A percentile compares a stretch with the other conserved stretches of the same genome.
phyloP scores from a whole-genome alignment of 1,140 invertebrate species.

The Eriocheir sinensis region DNA sequence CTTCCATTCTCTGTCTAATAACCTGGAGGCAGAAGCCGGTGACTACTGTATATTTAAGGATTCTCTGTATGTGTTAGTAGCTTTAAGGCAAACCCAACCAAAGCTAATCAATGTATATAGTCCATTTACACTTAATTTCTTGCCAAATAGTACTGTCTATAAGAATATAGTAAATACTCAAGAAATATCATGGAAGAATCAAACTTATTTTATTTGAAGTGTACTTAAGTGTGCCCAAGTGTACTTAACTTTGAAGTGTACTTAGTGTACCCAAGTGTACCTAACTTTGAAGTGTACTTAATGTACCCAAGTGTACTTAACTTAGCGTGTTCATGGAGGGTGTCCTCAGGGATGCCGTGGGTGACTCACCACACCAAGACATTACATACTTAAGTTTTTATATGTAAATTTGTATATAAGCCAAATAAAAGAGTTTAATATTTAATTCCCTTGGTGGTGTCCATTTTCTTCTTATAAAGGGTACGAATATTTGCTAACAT shows the following conservation, averaged over 20 bases:
- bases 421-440: conserved; percentile 47
- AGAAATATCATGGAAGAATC: neutral
- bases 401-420: conserved; percentile 46
- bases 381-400: conserved; percentile 2
- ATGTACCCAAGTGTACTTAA: neutral
- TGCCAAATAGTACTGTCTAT: neutral
- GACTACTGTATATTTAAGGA: neutral
- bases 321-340: neutral
- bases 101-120: neutral
- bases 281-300: neutral
- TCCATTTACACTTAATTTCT: neutral
- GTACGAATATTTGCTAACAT: too few relatives aligned
- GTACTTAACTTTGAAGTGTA: neutral
- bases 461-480: too few relatives aligned
- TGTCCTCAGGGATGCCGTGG: neutral
- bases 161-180: neutral
- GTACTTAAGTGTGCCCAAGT: neutral
- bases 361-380: neutral
- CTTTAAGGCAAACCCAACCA: neutral
- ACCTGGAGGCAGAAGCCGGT: neutral
- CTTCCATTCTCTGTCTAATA: neutral
- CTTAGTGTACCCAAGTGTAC: neutral
- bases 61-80: neutral
- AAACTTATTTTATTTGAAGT: neutral
- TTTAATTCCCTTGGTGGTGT: neutral